These are phyloP conservation scores for Rhizoglyphus robini DNA, from an alignment of 1,140 invertebrate genomes.

Conservation along the genomic window DNA sequence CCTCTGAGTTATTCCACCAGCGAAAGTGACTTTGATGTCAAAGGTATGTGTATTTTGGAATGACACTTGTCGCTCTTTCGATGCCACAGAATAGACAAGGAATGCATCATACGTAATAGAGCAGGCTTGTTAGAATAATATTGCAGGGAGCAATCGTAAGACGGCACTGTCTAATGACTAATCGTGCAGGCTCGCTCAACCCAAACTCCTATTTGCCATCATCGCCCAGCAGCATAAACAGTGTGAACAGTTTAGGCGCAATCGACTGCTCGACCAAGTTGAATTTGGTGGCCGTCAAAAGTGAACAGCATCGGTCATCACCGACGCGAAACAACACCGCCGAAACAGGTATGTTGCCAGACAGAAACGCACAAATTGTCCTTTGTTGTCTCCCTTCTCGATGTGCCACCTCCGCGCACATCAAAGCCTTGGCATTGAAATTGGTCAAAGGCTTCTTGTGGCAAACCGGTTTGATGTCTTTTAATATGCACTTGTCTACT, in stretches of 20 bases:
- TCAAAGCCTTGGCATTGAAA: slow-evolving; percentile 20
- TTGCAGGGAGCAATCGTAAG: too few relatives aligned
- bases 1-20: slow-evolving; percentile 10
- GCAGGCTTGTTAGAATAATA: too few relatives aligned
- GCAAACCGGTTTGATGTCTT: slow-evolving; percentile 15
- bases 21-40: slow-evolving; percentile 15
- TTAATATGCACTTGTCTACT: not conserved
- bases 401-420: slow-evolving; percentile 3
- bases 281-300: slow-evolving; percentile 1
- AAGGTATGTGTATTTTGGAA: slow-evolving; percentile 8
- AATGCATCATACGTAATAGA: too few relatives aligned
- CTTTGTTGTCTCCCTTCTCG: not conserved
- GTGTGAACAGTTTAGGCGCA: not conserved
- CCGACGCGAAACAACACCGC: not conserved
- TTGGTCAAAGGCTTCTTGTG: slow-evolving; percentile 17
- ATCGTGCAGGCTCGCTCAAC: not conserved
- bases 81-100: too few relatives aligned
- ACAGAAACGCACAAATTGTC: slow-evolving; percentile 14
- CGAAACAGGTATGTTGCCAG: not conserved
- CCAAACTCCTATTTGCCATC: slow-evolving; percentile 13
- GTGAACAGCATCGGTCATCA: slow-evolving; percentile 11
- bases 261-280: slow-evolving; percentile 1
- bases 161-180: not conserved
- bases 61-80: too few relatives aligned
- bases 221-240: not conserved